Percentiles rank a stretch among this genome's conserved stretches.
Evolutionary conservation across 1,140 invertebrate species (phyloP).

Genomic region (Thaumatotibia leucotreta): DNA sequence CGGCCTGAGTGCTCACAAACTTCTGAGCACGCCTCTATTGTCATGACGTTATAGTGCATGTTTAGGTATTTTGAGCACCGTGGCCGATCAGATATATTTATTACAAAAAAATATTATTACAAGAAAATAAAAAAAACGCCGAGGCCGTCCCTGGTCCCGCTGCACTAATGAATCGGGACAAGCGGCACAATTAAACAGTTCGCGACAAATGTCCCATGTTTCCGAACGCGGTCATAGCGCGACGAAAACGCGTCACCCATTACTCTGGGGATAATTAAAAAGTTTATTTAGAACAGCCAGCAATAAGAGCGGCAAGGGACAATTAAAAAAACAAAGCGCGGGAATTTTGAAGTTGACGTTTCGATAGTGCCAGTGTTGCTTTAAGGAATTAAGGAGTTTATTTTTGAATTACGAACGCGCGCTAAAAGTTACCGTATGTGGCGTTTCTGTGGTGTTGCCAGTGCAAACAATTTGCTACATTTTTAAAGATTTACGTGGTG

Average conservation of each 20-base stretch:
- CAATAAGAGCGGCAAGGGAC: neutral
- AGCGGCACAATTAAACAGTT: slow-evolving; percentile 69
- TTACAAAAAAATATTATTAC: neutral
- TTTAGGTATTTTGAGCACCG: too few relatives aligned
- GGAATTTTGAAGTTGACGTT: neutral
- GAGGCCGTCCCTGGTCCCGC: slow-evolving; percentile 46
- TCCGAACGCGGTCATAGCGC: slow-evolving; percentile 34
- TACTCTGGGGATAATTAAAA: neutral
- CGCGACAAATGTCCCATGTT: slow-evolving; percentile 51
- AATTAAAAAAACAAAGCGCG: neutral
- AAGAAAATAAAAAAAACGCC: neutral
- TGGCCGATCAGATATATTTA: neutral
- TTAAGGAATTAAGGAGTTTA: neutral
- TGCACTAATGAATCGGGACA: slow-evolving; percentile 72
- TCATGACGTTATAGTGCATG: too few relatives aligned
- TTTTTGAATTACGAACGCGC: neutral
- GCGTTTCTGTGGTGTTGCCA: neutral
- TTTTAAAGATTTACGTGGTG: neutral
- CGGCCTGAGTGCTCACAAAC: too few relatives aligned
- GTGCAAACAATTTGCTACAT: neutral
- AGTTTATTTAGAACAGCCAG: neutral
- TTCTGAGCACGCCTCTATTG: too few relatives aligned
- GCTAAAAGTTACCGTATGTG: neutral
- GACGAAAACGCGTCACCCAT: slow-evolving; percentile 2
- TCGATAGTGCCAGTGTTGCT: neutral